phyloP scores from a whole-genome alignment of 2,797 vertebrate species.

The Pristis pectinata region DNA sequence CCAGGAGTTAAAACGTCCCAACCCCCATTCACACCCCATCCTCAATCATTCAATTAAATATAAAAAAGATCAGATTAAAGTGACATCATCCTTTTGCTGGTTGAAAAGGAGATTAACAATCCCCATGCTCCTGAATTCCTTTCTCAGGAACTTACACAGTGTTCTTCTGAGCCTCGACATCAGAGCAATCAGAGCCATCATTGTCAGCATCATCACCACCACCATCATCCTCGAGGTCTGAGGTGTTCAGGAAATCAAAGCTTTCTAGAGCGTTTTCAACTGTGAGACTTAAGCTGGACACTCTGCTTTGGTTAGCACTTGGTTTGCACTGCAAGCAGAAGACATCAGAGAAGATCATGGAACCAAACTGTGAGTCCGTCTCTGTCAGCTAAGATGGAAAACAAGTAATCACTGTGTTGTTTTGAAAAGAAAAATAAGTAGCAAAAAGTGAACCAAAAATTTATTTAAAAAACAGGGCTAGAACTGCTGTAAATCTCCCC shows the following conservation, averaged over 20 bases:
- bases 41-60: background rate
- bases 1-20: background rate
- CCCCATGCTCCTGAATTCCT: background rate
- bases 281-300: slow-evolving; percentile 92
- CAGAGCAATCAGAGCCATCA: slow-evolving; percentile 75
- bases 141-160: slow-evolving; percentile 64
- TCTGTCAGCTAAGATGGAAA: background rate
- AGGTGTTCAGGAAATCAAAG: slow-evolving; percentile 98
- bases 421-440: background rate
- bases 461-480: background rate
- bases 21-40: too few relatives aligned
- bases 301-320: slow-evolving; percentile 79
- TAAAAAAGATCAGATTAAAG: background rate
- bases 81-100: background rate
- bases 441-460: background rate
- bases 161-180: slow-evolving; percentile 74
- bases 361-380: background rate
- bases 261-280: slow-evolving; percentile 97
- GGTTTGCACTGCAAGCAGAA: slow-evolving; percentile 82
- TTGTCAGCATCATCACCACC: slow-evolving; percentile 74
- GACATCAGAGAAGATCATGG: slow-evolving; percentile 52
- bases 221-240: slow-evolving; percentile 89
- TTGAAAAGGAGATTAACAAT: background rate
- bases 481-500: background rate
- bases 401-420: background rate